Evolutionary conservation across 2,888 invertebrate genomes (phyloP), one percentile per base, ranked within the genome.

Genomic region (Biston betularia): DNA sequence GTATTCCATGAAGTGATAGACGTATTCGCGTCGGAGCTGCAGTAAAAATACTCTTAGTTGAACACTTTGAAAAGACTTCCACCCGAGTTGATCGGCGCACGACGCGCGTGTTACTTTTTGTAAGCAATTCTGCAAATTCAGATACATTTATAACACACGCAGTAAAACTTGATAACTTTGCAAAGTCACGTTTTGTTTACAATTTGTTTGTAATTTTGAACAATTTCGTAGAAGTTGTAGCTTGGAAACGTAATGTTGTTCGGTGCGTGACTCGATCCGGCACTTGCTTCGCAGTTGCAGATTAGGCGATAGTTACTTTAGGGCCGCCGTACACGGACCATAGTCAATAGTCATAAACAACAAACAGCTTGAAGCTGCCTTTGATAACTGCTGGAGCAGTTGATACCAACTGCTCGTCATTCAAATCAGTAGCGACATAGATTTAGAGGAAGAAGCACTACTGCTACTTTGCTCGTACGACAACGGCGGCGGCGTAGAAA

Each of bases 11-110:
- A 74, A 75, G 74, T 80, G 77, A 79, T 76, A 78, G 75, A 78
- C 74, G 69, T 61, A 67, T 46, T 63, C 63, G 70, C 63, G 67
- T 64, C 68, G 52, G 52, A 61, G 71, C 72, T 58, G 68, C 72
- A 75, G 78, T 78, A 75, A 75, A 76, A 74, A 76, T 77, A 83
- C 78, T 80, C 81, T 79, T 80, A 82, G 78, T 79, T 79, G 78
- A 82, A 79, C 81, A 81, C 77, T 81, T 81, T 85, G 80, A 86
- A 89, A 84, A 84, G 83, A 81, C 80, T 82, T 85, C 78, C 83
- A 77, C 75, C 74, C 79, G 80, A 80, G 78, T 76, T 79, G 76
- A 74, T 79, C 75, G 67, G 48, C 8, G 72, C 73, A 72, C 76
- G 76, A 76, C 73, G 75, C 76, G 80, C 73, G 63, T 74, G 73